These are phyloP conservation scores for Saccostrea cuccullata DNA, from an alignment of 1,140 invertebrate species.

Conservation along the genomic window DNA sequence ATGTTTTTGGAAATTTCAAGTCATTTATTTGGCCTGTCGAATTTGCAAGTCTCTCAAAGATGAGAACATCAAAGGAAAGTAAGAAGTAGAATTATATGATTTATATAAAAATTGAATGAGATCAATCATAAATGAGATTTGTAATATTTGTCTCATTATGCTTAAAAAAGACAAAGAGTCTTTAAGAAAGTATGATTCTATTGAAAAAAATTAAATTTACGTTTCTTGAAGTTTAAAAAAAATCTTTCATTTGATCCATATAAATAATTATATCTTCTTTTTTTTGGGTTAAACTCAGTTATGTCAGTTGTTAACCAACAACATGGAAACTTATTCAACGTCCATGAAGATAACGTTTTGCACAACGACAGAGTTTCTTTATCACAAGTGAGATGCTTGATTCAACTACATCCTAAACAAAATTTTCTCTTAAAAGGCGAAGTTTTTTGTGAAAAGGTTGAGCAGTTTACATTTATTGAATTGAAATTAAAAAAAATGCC, in stretches of 20 bases:
- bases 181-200: no score
- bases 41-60: not conserved
- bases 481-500: no score
- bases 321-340: not conserved
- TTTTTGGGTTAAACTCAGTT: not conserved
- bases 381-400: not conserved
- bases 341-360: not conserved
- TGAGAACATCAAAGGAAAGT: not conserved
- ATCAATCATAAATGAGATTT: no score
- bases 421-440: no score
- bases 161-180: no score
- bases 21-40: not conserved
- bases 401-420: not conserved
- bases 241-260: no score
- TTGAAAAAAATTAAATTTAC: no score
- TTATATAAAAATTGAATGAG: not conserved
- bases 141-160: no score
- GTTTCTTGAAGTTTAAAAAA: no score
- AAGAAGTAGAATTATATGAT: not conserved
- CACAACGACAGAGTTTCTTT: no score
- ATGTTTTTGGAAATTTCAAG: not conserved
- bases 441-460: no score
- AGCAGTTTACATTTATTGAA: no score
- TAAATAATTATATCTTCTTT: not conserved
- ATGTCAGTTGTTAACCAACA: not conserved